These are phyloP conservation scores for Pentalonia nigronervosa DNA, from an alignment of 1,140 invertebrate genomes.

Conservation along the genomic window DNA sequence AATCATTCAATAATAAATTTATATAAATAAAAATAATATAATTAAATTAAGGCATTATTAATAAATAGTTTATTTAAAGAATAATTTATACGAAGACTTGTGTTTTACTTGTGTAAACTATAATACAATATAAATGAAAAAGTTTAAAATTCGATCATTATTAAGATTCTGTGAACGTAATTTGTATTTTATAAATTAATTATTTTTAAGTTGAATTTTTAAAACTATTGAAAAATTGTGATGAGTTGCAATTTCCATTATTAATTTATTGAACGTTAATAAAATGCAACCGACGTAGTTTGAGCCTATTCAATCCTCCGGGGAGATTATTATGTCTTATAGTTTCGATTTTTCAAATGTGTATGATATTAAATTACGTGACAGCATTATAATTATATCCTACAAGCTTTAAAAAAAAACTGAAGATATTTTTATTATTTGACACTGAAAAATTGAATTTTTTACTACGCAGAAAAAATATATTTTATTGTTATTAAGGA, in stretches of 20 bases:
- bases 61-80: too few relatives aligned
- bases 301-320: neutral
- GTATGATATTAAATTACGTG: slow-evolving; percentile 28
- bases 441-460: slow-evolving; percentile 3
- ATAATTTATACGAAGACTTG: too few relatives aligned
- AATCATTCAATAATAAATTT: neutral
- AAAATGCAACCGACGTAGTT: neutral
- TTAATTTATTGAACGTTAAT: neutral
- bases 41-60: too few relatives aligned
- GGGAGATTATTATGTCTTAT: neutral
- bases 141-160: neutral
- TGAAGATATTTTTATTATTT: neutral
- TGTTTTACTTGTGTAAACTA: too few relatives aligned
- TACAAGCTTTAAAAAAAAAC: neutral
- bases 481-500: neutral
- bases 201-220: neutral
- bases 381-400: neutral
- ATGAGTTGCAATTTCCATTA: neutral
- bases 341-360: slow-evolving; percentile 22
- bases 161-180: neutral
- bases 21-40: too few relatives aligned
- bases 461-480: neutral
- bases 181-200: neutral
- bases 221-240: neutral
- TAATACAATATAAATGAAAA: too few relatives aligned